A percentile compares a stretch with the other conserved stretches of the same genome.
Conservation (phyloP, 2,888 invertebrate species). For the Sphaerophoria rueppellii region DNA sequence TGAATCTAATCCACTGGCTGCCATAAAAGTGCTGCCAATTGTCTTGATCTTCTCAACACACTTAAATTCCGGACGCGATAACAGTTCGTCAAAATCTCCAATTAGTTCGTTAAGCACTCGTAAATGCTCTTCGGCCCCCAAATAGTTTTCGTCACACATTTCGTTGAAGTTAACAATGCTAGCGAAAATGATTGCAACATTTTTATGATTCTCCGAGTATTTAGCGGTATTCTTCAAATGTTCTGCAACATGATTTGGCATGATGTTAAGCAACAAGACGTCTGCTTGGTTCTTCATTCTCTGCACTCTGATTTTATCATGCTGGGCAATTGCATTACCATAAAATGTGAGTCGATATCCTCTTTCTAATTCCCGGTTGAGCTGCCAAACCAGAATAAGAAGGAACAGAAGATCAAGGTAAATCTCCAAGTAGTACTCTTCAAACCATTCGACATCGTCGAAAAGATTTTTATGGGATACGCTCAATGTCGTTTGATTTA, state of each 20-base stretch:
- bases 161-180: conserved; percentile 98
- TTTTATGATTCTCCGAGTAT: conserved; percentile 96
- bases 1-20: conserved; percentile 96
- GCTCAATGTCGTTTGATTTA: conserved; percentile 58
- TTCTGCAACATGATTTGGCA: conserved; percentile 97
- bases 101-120: conserved; percentile 97
- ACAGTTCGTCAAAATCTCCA: conserved; percentile 96
- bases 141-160: conserved; percentile 98
- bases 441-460: conserved; percentile 81
- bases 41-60: conserved; percentile 99
- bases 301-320: conserved; percentile 94
- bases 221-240: conserved; percentile 95
- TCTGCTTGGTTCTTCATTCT: conserved; percentile 97
- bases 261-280: conserved; percentile 97
- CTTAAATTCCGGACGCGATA: conserved; percentile 90
- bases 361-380: conserved; percentile 98
- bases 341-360: conserved; percentile 96
- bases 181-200: conserved; percentile 97
- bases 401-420: conserved; percentile 91
- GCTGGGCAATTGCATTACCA: conserved; percentile 94
- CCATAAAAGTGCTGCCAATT: conserved; percentile 98
- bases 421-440: conserved; percentile 86
- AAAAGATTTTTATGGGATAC: conserved; percentile 74
- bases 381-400: conserved; percentile 93
- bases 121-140: conserved; percentile 96